Conservation (phyloP, 2,888 invertebrate species). For the Caenorhabditis sp. region DNA sequence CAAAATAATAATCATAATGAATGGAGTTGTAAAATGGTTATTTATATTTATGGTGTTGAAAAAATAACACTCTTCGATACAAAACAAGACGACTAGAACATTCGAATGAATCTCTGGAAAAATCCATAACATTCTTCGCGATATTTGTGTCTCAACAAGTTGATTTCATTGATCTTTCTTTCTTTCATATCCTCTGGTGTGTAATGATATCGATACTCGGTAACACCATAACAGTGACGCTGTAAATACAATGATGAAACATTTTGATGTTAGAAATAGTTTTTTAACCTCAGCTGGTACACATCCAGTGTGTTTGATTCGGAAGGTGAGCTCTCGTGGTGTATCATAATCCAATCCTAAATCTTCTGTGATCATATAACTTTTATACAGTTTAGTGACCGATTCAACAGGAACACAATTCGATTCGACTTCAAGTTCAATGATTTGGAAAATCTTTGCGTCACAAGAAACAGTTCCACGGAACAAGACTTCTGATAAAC, state of each 20-base stretch:
- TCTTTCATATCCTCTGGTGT: background rate
- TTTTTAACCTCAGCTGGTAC: background rate
- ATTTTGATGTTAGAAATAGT: background rate
- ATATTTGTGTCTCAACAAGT: background rate
- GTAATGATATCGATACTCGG: background rate
- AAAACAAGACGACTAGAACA: background rate
- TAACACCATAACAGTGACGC: conserved; percentile 4
- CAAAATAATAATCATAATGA: too few relatives aligned
- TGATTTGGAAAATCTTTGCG: background rate
- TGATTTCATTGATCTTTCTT: background rate
- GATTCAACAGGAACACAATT: background rate
- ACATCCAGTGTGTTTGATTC: conserved; percentile 15
- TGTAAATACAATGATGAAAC: background rate
- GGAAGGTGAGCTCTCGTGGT: background rate
- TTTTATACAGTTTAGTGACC: background rate
- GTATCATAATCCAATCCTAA: background rate
- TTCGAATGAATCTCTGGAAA: background rate
- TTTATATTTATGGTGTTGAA: too few relatives aligned
- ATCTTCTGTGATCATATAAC: background rate
- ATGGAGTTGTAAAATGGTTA: too few relatives aligned
- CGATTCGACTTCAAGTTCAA: background rate
- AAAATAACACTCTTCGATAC: too few relatives aligned
- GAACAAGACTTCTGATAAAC: background rate
- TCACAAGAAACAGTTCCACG: background rate
- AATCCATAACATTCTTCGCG: background rate